Conservation (phyloP, 2,113 vertebrate genomes). For the Nannospalax galili region DNA sequence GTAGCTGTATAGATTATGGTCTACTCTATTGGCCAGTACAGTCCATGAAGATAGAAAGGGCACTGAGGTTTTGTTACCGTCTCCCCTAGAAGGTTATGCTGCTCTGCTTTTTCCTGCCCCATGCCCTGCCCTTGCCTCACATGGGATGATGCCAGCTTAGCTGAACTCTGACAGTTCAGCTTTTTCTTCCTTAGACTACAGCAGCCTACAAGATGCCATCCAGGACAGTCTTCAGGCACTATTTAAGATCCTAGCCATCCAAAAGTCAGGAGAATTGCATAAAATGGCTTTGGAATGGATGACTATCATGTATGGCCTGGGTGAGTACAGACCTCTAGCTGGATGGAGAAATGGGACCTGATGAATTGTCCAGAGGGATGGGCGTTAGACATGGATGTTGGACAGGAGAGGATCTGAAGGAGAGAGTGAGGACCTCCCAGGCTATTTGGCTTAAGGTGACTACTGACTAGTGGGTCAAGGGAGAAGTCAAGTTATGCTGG, state of each 20-base stretch:
- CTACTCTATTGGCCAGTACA: not conserved
- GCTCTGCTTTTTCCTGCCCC: not conserved
- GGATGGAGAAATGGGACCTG: not conserved
- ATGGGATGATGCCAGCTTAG: not conserved
- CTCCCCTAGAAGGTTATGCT: not conserved
- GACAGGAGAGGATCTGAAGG: not conserved
- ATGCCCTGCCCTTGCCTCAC: not conserved
- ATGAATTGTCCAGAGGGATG: not conserved
- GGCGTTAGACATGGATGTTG: not conserved
- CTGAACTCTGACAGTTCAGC: not conserved
- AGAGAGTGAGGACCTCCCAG: not conserved
- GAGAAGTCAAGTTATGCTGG: not conserved
- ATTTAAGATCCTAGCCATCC: conserved; percentile 85
- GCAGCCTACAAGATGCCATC: conserved; percentile 80
- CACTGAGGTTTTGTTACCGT: not conserved
- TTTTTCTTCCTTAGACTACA: conserved; percentile 82
- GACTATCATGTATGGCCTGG: conserved; percentile 83
- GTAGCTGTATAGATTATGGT: not conserved
- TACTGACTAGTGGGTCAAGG: not conserved
- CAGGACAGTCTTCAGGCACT: conserved; percentile 87
- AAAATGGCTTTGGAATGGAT: conserved; percentile 84
- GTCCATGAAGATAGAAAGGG: not conserved
- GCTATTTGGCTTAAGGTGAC: not conserved
- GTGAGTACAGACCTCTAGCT: conserved; percentile 81
- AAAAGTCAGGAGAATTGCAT: conserved; percentile 81